Percentiles rank a stretch among this genome's conserved stretches.
phyloP scores from a whole-genome alignment of 2,113 vertebrate species.

The Podarcis cretensis region DNA sequence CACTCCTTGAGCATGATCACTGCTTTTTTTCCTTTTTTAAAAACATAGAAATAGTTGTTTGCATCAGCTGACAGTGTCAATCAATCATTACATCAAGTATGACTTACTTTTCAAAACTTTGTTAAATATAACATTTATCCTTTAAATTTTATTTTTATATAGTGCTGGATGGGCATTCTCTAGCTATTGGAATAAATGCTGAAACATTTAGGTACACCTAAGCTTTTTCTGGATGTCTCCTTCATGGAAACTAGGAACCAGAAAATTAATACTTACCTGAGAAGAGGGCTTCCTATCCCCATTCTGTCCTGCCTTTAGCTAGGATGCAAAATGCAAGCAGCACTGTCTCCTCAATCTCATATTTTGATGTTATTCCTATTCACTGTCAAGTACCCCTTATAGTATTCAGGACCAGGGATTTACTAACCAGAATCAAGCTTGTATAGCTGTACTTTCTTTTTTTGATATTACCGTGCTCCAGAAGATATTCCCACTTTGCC shows the following conservation, averaged over 20 bases:
- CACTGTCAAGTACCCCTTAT: neutral
- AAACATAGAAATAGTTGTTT: neutral
- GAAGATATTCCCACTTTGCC: neutral
- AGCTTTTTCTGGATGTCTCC: neutral
- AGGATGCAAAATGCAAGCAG: neutral
- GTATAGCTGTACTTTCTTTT: neutral
- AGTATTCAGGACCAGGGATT: neutral
- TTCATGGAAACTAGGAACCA: neutral
- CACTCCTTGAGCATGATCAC: neutral
- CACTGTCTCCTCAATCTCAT: neutral
- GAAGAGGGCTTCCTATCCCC: neutral
- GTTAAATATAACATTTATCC: neutral
- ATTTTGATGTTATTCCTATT: neutral
- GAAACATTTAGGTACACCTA: neutral
- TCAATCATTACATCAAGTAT: neutral
- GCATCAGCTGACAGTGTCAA: neutral
- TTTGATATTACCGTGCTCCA: neutral
- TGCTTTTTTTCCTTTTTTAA: neutral
- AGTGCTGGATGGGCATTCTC: neutral
- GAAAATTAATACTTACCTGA: neutral
- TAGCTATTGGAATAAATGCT: neutral
- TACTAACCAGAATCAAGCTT: neutral
- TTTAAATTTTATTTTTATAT: neutral
- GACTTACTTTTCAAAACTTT: neutral
- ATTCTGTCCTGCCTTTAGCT: neutral